Conservation (phyloP, 2,113 vertebrate genomes). For the Indicator indicator region DNA sequence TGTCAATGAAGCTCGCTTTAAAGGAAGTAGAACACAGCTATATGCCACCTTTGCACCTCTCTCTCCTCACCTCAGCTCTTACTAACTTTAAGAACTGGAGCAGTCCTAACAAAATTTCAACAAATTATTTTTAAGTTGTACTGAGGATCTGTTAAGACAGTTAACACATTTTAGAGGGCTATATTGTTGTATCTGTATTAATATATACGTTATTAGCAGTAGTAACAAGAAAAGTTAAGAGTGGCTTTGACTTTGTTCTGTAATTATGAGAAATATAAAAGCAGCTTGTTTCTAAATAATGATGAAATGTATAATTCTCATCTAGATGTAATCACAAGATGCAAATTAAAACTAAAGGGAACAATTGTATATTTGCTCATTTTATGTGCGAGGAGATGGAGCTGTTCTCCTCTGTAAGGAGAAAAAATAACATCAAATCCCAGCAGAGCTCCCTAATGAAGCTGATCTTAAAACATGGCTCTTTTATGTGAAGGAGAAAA, state of each 20-base stretch:
- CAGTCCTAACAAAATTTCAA: neutral
- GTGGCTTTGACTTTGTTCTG: neutral
- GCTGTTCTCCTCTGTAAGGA: neutral
- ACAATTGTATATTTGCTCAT: slow-evolving; percentile 11
- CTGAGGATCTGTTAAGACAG: neutral
- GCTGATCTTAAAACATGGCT: slow-evolving; percentile 13
- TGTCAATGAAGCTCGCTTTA: neutral
- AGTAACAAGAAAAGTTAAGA: neutral
- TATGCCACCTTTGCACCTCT: neutral
- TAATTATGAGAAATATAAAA: slow-evolving; percentile 2
- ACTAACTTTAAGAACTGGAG: neutral
- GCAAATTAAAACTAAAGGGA: slow-evolving; percentile 44
- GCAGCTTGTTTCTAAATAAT: slow-evolving; percentile 9
- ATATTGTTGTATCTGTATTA: neutral
- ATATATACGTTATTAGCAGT: neutral
- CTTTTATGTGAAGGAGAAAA: slow-evolving; percentile 33
- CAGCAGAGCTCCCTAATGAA: slow-evolving; percentile 34
- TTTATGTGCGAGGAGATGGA: neutral
- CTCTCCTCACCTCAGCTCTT: neutral
- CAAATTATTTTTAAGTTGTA: neutral
- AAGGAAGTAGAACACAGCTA: neutral
- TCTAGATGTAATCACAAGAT: slow-evolving; percentile 35
- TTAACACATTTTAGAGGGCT: neutral
- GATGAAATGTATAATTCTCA: neutral
- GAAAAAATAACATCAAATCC: slow-evolving; percentile 30